Base-by-base conservation (phyloP, 1,140 invertebrate genomes). In the Camponotus vicinus region DNA sequence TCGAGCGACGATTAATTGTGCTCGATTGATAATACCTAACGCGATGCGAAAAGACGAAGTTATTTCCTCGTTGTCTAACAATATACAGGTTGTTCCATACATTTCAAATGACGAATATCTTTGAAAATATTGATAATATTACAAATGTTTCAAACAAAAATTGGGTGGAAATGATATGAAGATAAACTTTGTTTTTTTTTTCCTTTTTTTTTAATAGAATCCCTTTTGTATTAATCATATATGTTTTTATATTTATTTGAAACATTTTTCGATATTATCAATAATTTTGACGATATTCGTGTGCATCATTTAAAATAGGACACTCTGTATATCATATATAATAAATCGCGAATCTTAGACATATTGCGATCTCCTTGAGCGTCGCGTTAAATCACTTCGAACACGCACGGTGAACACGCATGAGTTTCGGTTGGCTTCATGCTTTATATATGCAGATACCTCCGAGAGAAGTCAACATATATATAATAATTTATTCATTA, bases 401-500 rank as follows among this genome's bases (percentile, higher is more conserved):
- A 88, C 86, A 88, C 86, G 86, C 86, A 88, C 83, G 86, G 86
- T 86, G 86, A 87, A 87, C 34, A 87, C 87, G 66, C 49, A 75
- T 78, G 73, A 77, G 45, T 87, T 59, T 70, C 52, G 71, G 34
- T 82, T 75, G 79, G 55, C 85, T 77, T 40, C 69, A 78, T 64
- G 52, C 45, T 89, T 71, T 52, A 52, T 52, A 18, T 52, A 61
- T 73, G 89, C 89, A 86, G 86, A 90, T 73, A 87, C 75, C 79
- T 89, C 85, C 79, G 85, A 78, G 85, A 78, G 87, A 88, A 70
- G 86, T 90, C 88, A 89, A 90, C 88, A 82, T 90, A 90, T 66
- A 90, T 69, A 90, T 90, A 90, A 90, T 90, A 90, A 90, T 90
- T 90, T 90, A 90, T 89, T 90, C 75, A 66, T 90, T 90, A 90